Percentiles rank a stretch among this genome's conserved stretches.
Conservation (phyloP, 2,797 vertebrate species). For the Coregonus suidteri region DNA sequence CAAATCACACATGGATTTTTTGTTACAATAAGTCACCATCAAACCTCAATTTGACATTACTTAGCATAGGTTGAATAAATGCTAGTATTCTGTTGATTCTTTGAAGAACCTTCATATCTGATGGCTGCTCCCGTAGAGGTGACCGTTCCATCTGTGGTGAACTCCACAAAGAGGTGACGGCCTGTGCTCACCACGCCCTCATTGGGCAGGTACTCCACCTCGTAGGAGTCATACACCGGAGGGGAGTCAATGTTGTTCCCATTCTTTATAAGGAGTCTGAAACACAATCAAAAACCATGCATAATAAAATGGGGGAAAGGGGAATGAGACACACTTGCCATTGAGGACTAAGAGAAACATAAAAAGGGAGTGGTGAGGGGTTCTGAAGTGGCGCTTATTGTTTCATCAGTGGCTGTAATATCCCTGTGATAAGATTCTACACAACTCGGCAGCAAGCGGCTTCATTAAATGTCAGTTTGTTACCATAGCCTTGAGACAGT, state of each 20-base stretch:
- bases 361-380: slow-evolving; percentile 44
- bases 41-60: neutral
- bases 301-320: slow-evolving; percentile 22
- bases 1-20: neutral
- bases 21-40: neutral
- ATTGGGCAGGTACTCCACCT: slow-evolving; percentile 96
- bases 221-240: slow-evolving; percentile 92
- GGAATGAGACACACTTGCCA: slow-evolving; percentile 32
- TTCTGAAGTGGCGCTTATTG: slow-evolving; percentile 38
- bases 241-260: slow-evolving; percentile 93
- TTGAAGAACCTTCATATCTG: slow-evolving; percentile 87
- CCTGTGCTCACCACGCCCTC: slow-evolving; percentile 90
- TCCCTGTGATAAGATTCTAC: slow-evolving; percentile 57
- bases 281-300: slow-evolving; percentile 16
- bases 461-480: slow-evolving; percentile 60
- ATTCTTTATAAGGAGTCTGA: slow-evolving; percentile 92
- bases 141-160: slow-evolving; percentile 89
- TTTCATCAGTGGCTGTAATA: slow-evolving; percentile 57
- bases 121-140: slow-evolving; percentile 90
- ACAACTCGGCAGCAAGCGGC: slow-evolving; percentile 47
- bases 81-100: neutral
- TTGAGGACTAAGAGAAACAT: slow-evolving; percentile 43
- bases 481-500: slow-evolving; percentile 55
- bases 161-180: slow-evolving; percentile 89
- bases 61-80: neutral